Conservation (phyloP, 2,113 vertebrate species). For the Naja naja region DNA sequence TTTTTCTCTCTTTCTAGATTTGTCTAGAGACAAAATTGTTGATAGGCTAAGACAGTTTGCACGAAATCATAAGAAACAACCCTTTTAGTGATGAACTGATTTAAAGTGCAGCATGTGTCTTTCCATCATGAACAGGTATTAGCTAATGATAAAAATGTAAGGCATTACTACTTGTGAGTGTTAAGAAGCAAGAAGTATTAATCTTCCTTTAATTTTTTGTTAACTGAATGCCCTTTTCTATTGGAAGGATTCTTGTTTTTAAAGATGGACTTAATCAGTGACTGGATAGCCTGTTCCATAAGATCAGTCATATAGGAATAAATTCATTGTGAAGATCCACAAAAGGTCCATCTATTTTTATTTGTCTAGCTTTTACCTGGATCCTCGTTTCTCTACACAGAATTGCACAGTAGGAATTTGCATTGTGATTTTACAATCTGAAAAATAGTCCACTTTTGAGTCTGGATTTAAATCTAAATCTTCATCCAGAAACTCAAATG, state of each 20-base stretch:
- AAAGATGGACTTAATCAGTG: neutral
- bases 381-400: neutral
- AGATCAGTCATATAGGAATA: neutral
- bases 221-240: neutral
- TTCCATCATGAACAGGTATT: neutral
- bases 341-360: neutral
- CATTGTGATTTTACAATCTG: neutral
- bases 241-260: neutral
- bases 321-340: neutral
- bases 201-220: neutral
- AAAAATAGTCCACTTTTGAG: neutral
- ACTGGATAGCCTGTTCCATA: neutral
- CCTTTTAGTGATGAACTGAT: neutral
- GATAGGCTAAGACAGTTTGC: neutral
- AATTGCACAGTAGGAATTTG: neutral
- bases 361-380: neutral
- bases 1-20: neutral
- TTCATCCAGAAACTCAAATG: neutral
- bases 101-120: neutral
- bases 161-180: neutral
- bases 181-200: neutral
- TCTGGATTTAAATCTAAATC: neutral
- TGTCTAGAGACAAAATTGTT: neutral
- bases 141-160: neutral
- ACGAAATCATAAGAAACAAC: neutral